Evolutionary conservation across 2,113 vertebrate genomes (phyloP), one percentile per base, ranked within the genome.

Genomic region (Prionailurus bengalensis): DNA sequence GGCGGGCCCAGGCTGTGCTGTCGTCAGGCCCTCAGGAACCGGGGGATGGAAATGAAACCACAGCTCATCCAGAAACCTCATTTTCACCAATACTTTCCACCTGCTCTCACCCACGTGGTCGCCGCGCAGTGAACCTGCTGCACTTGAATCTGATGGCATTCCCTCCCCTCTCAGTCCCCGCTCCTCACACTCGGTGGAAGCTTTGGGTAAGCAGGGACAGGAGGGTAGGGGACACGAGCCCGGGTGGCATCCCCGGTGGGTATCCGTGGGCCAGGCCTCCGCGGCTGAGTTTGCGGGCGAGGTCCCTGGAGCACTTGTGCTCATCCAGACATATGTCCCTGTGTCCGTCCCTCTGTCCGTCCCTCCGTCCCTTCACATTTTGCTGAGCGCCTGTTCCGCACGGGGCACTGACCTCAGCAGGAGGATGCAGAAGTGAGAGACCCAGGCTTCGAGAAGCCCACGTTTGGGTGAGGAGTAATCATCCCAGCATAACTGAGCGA

Each of bases 1-100:
- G 1, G 1, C 2, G 6, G 61, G 33, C 16, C 73, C 36, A 2
- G 61, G 11, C n/a, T 33, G 16, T 5, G 4, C n/a, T 0, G 0
- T 4, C 14, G 0, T 4, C 17, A 42, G 81, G 58, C 86, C 76
- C 55, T 63, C 17, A 0, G 82, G 17, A 21, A 15, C 39, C 31
- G 29, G 79, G 66, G 1, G 25, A 45, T 4, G 25, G 79, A 61
- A 53, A 23, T 2, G 13, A 63, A 80, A 61, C n/a, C 25, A 15
- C 25, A 36, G 80, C 53, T 1, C 33, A 4, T 14, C 4, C 27
- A 25, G 66, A 79, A 42, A 10, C 33, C 66, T 83, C 33, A 19
- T 10, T 45, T 27, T 45, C 14, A 0, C 23, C 45, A 4, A 29
- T 21, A 29, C 70, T 21, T 70, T 19, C 53, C 21, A 53, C 12